A percentile compares a stretch with the other conserved stretches of the same genome.
Conservation (phyloP, 2,113 vertebrate species). For the Gasterosteus nipponicus region DNA sequence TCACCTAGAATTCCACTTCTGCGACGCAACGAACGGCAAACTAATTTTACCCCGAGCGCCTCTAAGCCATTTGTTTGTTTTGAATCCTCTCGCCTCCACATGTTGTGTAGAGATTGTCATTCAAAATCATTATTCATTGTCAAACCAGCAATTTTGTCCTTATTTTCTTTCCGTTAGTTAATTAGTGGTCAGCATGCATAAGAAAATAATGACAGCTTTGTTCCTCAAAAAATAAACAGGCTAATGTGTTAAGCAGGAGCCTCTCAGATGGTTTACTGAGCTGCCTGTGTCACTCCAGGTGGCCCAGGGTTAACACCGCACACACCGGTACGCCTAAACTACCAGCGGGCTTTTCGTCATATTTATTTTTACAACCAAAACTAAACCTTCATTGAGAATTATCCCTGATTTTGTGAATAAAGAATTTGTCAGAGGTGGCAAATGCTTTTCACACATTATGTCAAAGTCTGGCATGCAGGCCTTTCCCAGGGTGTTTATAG, state of each 20-base stretch:
- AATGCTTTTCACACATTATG: slow-evolving; percentile 17
- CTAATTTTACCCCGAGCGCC: slow-evolving; percentile 7
- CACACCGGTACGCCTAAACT: slow-evolving; percentile 27
- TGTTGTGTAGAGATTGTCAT: slow-evolving; percentile 38
- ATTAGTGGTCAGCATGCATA: slow-evolving; percentile 37
- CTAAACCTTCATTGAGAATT: slow-evolving; percentile 41
- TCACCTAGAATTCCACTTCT: neutral
- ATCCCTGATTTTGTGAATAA: slow-evolving; percentile 26
- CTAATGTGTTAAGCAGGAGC: slow-evolving; percentile 52
- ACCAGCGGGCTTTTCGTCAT: slow-evolving; percentile 54
- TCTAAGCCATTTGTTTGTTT: slow-evolving; percentile 24
- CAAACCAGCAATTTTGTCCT: slow-evolving; percentile 24
- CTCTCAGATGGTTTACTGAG: slow-evolving; percentile 40
- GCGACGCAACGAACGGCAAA: slow-evolving; percentile 25
- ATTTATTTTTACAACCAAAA: slow-evolving; percentile 65
- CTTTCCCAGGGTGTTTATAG: slow-evolving; percentile 43
- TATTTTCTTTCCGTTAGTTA: slow-evolving; percentile 45
- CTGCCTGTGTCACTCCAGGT: slow-evolving; percentile 45
- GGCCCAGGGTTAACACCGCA: slow-evolving; percentile 53
- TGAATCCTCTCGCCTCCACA: slow-evolving; percentile 31
- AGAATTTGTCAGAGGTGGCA: slow-evolving; percentile 8
- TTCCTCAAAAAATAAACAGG: slow-evolving; percentile 69
- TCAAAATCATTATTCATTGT: slow-evolving; percentile 28
- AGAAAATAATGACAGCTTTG: slow-evolving; percentile 45
- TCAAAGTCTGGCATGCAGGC: neutral